Conservation (phyloP, 2,888 invertebrate genomes). For the Malthinus seriepunctatus region DNA sequence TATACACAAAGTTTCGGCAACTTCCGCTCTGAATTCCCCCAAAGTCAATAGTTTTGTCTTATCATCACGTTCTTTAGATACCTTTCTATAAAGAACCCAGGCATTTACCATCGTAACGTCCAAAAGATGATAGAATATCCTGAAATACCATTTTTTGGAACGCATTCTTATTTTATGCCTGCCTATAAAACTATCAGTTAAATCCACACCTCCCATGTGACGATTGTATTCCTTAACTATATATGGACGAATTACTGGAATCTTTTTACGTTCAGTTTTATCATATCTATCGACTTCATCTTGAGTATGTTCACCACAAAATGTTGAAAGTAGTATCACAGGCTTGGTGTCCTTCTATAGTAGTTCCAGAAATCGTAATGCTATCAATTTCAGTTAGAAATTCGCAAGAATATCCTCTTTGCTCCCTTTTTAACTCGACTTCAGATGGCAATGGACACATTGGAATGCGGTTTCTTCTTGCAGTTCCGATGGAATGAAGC, state of each 20-base stretch:
- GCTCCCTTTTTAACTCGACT: neutral
- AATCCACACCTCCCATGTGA: neutral
- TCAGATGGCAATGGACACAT: slow-evolving; percentile 41
- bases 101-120: neutral
- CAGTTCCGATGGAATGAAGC: slow-evolving; percentile 40
- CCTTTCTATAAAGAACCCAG: neutral
- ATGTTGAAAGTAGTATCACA: slow-evolving; percentile 41
- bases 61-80: neutral
- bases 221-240: neutral
- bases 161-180: slow-evolving; percentile 1
- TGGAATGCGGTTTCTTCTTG: slow-evolving; percentile 39
- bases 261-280: neutral
- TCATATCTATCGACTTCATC: slow-evolving; percentile 1
- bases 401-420: neutral
- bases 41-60: neutral
- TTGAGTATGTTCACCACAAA: slow-evolving; percentile 38
- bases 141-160: neutral
- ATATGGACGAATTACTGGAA: neutral
- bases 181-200: neutral
- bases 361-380: no score
- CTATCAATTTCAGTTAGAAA: neutral
- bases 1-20: neutral
- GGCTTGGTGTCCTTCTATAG: slow-evolving; percentile 46
- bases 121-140: neutral
- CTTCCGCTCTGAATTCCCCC: neutral